Base-by-base conservation (phyloP, 2,113 vertebrate genomes). In the Crotalus viridis region DNA sequence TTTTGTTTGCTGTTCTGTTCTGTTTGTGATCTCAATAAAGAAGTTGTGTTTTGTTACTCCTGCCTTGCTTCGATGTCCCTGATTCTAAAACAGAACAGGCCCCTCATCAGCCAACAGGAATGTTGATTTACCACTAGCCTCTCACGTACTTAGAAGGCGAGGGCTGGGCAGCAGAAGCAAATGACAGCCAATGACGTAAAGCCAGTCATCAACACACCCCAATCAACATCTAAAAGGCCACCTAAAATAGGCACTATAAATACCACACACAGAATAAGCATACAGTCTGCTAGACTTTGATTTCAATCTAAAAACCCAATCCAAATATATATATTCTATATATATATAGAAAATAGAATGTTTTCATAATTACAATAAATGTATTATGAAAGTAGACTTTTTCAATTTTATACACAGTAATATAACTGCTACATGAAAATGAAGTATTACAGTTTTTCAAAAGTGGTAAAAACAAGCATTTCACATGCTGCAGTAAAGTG, bases 381-480 rank as follows among this genome's bases (percentile, higher is more conserved):
- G 94, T 91, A 91, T 90, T 92, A 91, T 95, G 97, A 97, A 95
- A 98, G 97, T 97, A 97, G 92, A 95, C 97, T 97, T 98, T 97
- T 97, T 93, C 90, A 95, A 96, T 97, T 97, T 97, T 97, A 97
- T 98, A 97, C 97, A 97, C 96, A 95, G 93, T 97, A 97, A 96
- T 97, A 92, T 95, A 98, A 98, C 98, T 98, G 97, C 96, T 97
- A 97, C 94, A 98, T 97, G 97, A 97, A 98, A 98, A 98, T 98
- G 96, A 98, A 97, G 87, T 90, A 56, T 93, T 94, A 95, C 96
- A 95, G 95, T 94, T 96, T 94, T 97, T 96, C 94, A 95, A 91
- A 91, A 93, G 96, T 96, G 95, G 96, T 96, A 97, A 96, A 98
- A 96, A 96, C 92, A 94, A 97, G 96, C 95, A 85, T 97, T 98